Conservation (phyloP, 2,888 invertebrate species). For the Amphipyra tragopoginis region DNA sequence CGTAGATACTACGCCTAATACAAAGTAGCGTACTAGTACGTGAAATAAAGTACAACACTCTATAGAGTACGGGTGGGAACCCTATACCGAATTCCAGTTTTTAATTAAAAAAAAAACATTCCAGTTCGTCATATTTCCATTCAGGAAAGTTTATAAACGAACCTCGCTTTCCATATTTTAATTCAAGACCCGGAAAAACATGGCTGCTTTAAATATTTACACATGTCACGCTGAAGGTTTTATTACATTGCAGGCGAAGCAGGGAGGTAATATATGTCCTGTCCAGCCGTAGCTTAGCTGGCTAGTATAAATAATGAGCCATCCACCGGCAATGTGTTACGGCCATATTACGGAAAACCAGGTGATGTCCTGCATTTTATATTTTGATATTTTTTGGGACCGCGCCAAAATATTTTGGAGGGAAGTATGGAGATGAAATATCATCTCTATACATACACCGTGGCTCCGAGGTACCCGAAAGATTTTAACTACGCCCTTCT, state of each 20-base stretch:
- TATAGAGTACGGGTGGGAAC: no score
- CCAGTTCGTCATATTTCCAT: not conserved
- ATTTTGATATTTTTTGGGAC: constrained; percentile 3
- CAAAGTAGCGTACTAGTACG: no score
- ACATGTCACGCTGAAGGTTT: constrained; percentile 33
- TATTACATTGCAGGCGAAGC: constrained; percentile 33
- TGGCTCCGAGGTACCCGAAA: no score
- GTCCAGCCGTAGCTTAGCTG: constrained; percentile 35
- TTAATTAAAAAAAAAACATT: not conserved
- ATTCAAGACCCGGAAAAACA: constrained; percentile 3
- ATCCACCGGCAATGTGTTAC: constrained; percentile 29
- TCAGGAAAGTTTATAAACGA: not conserved
- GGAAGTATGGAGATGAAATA: no score
- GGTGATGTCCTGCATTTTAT: constrained; percentile 32
- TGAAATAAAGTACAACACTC: no score
- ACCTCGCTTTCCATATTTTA: not conserved
- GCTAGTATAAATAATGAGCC: constrained; percentile 43
- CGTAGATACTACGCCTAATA: no score
- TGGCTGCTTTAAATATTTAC: constrained; percentile 31
- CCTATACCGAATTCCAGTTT: no score
- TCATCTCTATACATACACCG: no score
- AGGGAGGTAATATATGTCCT: constrained; percentile 42
- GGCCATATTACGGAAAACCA: constrained; percentile 27
- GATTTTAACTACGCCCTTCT: no score
- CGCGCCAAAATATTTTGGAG: constrained; percentile 1